Evolutionary conservation across 2,113 vertebrate genomes (phyloP).

Genomic region (Pyrgilauda ruficollis): DNA sequence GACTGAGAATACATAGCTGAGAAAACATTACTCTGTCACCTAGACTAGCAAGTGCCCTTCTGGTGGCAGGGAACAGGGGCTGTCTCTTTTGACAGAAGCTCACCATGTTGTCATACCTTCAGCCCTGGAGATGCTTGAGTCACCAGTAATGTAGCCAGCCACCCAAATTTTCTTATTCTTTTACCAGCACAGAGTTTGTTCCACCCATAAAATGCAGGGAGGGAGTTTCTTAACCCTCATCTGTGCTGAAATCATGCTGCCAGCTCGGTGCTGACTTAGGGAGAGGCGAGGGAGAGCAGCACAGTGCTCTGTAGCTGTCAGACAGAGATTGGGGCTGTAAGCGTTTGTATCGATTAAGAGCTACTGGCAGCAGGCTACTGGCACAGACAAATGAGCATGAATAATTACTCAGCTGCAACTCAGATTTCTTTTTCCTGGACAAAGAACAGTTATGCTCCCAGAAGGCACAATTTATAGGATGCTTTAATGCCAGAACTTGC

Average conservation of each 20-base stretch:
- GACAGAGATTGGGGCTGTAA: not conserved
- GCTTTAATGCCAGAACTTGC: not conserved
- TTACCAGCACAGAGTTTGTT: not conserved
- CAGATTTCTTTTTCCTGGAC: slow-evolving; percentile 7
- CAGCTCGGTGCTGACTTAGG: not conserved
- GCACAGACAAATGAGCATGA: not conserved
- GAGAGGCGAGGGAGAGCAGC: not conserved
- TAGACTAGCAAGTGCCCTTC: not conserved
- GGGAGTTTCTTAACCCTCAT: not conserved
- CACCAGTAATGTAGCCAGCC: not conserved
- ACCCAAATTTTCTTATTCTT: not conserved
- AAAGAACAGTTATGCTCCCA: not conserved
- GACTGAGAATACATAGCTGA: not conserved
- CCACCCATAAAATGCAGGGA: not conserved
- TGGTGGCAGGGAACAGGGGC: not conserved
- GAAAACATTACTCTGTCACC: not conserved
- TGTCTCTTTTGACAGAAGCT: not conserved
- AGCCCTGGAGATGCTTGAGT: not conserved
- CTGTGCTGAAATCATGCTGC: not conserved
- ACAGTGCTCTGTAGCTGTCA: not conserved
- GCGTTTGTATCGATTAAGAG: not conserved
- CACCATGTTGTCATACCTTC: not conserved
- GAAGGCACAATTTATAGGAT: slow-evolving; percentile 6
- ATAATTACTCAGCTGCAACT: slow-evolving; percentile 21
- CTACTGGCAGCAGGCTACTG: not conserved